These are phyloP conservation scores for Tursiops truncatus DNA, from an alignment of 2,113 vertebrate species.

Conservation along the genomic window DNA sequence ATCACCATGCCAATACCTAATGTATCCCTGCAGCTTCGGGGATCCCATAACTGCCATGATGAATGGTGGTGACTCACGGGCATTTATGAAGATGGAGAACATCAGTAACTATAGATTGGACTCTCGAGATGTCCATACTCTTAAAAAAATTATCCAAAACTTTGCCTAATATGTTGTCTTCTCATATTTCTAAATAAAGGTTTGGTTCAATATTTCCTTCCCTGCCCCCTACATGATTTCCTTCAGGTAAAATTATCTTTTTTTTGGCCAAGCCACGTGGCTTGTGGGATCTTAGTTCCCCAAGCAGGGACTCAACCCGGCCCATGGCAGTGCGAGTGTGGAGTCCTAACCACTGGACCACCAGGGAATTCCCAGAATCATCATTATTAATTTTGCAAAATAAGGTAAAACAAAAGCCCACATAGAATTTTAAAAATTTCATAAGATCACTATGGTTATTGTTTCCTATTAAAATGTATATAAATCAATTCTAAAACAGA, in stretches of 20 bases:
- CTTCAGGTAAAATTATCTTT: not conserved
- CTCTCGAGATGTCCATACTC: not conserved
- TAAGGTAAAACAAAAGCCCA: not conserved
- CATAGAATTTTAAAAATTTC: not conserved
- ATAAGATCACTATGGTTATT: not conserved
- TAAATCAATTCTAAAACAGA: not conserved
- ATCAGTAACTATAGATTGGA: not conserved
- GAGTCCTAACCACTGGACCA: not conserved
- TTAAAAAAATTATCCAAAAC: not conserved
- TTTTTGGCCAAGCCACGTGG: not conserved
- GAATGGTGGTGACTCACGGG: not conserved
- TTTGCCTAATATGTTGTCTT: not conserved
- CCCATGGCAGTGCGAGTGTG: accelerated
- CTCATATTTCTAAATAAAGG: not conserved
- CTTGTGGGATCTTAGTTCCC: not conserved
- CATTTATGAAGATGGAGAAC: not conserved
- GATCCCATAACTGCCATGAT: not conserved
- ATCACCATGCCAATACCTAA: not conserved
- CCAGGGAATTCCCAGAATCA: not conserved
- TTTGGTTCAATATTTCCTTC: not conserved
- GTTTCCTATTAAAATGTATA: not conserved
- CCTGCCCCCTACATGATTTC: not conserved
- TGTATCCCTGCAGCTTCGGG: not conserved
- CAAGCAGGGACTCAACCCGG: not conserved
- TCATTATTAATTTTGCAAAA: conserved; percentile 12